Evolutionary conservation across 2,888 invertebrate species (phyloP), one percentile per base, ranked within the genome.

Genomic region (Platynereis dumerilii): DNA sequence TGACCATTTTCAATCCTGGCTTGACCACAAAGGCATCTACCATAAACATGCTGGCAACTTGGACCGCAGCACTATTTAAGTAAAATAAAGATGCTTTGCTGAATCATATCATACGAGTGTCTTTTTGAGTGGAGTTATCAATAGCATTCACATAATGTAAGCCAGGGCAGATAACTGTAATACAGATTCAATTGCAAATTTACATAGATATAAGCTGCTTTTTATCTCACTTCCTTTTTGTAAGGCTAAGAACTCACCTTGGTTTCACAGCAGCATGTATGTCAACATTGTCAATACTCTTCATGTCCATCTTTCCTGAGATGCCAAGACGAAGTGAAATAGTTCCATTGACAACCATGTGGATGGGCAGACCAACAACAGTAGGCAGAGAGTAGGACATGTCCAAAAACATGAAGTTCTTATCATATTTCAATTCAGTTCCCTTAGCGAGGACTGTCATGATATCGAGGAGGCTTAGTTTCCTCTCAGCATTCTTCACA

Each of bases 301-400:
- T 87, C 1, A 94, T 74, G 80, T 95, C 92, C 60, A 92, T 87
- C 17, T 90, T 90, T 0, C 94, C 94, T 0, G 90, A 90, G 79
- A 93, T 87, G 79, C 92, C 91, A 27, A 95, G 87, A 79, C 93
- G 92, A 24, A 93, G 88, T 28, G 92, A 91, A n/a, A 92, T 91
- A 1, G 94, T 93, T 2, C 94, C 95, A 82, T 93, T 90, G 0
- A 92, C 89, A 75, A 91, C 91, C 77, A 96, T 87, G 62, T 91
- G 90, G 66, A 96, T 86, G 0, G 96, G 95, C 10, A 96, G 83
- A 26, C 96, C 96, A 52, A 90, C 88, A 0, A 91, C 89, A 39
- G 92, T 91, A 0, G 96, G 93, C 0, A 94, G 88, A 2, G 91
- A 90, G 82, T 94, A 92, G 17, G 91, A 90, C 2, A 91, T 91